Percentiles rank a stretch among this genome's conserved stretches.
Evolutionary conservation across 2,888 invertebrate genomes (phyloP).

Genomic region (Salticus scenicus): DNA sequence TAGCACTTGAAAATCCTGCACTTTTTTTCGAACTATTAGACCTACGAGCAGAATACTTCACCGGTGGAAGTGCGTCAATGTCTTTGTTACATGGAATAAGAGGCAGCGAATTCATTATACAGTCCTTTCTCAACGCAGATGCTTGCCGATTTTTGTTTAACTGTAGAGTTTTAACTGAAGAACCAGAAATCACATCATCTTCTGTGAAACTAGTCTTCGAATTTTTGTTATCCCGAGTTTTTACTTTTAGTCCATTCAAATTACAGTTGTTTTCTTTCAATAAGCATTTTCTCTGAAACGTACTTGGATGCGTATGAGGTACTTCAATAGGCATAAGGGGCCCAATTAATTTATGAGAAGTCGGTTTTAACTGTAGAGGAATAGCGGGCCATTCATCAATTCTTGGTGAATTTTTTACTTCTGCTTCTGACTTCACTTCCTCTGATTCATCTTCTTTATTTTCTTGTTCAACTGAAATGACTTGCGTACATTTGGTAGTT

Average conservation of each 20-base stretch:
- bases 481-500: slow-evolving; percentile 50
- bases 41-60: slow-evolving; percentile 38
- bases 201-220: not conserved
- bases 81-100: slow-evolving; percentile 57
- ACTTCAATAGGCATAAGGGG: slow-evolving; percentile 50
- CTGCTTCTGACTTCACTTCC: not conserved
- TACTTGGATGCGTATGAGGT: not conserved
- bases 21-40: slow-evolving; percentile 53
- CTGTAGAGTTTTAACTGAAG: slow-evolving; percentile 42
- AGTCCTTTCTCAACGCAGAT: slow-evolving; percentile 25
- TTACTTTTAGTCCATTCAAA: slow-evolving; percentile 30
- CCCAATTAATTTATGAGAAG: slow-evolving; percentile 35
- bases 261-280: slow-evolving; percentile 42
- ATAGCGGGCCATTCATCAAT: slow-evolving; percentile 54
- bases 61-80: slow-evolving; percentile 38
- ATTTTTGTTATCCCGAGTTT: slow-evolving; percentile 23
- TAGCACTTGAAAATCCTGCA: slow-evolving; percentile 27
- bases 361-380: slow-evolving; percentile 47
- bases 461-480: slow-evolving; percentile 31
- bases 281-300: slow-evolving; percentile 49
- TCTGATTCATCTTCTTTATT: not conserved
- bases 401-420: slow-evolving; percentile 2
- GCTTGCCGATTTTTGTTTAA: slow-evolving; percentile 37
- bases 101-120: slow-evolving; percentile 30
- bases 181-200: slow-evolving; percentile 30